These are phyloP conservation scores for Sinocyclocheilus anophthalmus DNA, from an alignment of 2,113 vertebrate genomes.

Conservation along the genomic window DNA sequence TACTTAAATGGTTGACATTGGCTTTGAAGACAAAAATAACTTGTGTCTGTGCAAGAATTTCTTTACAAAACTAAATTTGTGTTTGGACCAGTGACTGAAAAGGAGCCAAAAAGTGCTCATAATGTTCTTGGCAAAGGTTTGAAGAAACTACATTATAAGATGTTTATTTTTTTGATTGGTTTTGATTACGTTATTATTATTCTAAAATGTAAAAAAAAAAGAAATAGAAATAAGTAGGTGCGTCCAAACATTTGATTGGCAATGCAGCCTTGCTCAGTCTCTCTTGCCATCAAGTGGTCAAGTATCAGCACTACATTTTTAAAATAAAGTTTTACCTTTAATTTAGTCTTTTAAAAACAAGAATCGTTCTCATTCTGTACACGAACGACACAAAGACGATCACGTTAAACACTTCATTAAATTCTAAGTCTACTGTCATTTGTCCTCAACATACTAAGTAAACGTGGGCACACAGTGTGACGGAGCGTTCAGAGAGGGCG, in stretches of 20 bases:
- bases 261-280: neutral
- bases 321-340: neutral
- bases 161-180: neutral
- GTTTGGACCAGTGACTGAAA: neutral
- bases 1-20: neutral
- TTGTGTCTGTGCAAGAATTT: neutral
- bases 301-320: conserved; percentile 20
- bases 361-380: neutral
- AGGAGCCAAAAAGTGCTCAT: neutral
- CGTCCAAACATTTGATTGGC: neutral
- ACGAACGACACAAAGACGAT: conserved; percentile 15
- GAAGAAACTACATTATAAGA: neutral
- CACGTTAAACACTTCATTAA: conserved; percentile 34
- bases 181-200: neutral
- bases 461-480: conserved; percentile 31
- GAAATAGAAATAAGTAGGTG: neutral
- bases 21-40: neutral
- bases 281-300: conserved; percentile 64
- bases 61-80: neutral
- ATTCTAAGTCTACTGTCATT: conserved; percentile 27
- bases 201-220: neutral
- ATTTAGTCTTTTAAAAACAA: neutral
- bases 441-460: neutral
- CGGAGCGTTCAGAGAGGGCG: no score
- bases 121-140: neutral